Conservation (phyloP, 2,113 vertebrate species). For the Alligator sinensis region DNA sequence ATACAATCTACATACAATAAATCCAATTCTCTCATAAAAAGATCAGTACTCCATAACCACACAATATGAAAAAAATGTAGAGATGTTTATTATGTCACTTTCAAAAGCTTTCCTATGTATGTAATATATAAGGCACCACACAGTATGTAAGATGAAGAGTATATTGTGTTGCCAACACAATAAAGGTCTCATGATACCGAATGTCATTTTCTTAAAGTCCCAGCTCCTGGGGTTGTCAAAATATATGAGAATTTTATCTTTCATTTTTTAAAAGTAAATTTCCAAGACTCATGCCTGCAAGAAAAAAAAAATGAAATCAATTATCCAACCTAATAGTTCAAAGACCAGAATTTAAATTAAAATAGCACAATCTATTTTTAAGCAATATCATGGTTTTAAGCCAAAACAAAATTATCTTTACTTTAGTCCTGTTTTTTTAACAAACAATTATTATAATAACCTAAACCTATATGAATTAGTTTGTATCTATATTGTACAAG, state of each 20-base stretch:
- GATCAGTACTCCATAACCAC: conserved; percentile 45
- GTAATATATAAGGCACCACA: not conserved
- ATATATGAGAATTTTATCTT: not conserved
- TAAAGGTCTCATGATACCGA: not conserved
- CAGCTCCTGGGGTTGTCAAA: not conserved
- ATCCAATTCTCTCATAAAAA: conserved; percentile 43
- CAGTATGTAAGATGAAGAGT: not conserved
- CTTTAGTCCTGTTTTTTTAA: too few relatives aligned
- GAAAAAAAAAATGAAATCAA: not conserved
- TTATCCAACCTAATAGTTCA: conserved; percentile 10
- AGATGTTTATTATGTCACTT: conserved; percentile 24
- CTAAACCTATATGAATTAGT: not conserved
- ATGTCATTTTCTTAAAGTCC: not conserved
- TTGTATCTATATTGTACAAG: not conserved
- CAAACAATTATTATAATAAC: not conserved
- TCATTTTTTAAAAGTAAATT: not conserved
- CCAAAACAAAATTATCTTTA: not conserved
- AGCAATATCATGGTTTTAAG: not conserved
- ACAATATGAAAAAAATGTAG: conserved; percentile 50
- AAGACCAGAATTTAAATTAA: not conserved
- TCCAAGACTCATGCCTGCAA: not conserved
- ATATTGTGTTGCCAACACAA: not conserved
- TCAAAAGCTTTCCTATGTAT: not conserved
- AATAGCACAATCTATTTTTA: not conserved
- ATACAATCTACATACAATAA: conserved; percentile 58